phyloP scores from a whole-genome alignment of 2,113 vertebrate species.

The Gallinago media region DNA sequence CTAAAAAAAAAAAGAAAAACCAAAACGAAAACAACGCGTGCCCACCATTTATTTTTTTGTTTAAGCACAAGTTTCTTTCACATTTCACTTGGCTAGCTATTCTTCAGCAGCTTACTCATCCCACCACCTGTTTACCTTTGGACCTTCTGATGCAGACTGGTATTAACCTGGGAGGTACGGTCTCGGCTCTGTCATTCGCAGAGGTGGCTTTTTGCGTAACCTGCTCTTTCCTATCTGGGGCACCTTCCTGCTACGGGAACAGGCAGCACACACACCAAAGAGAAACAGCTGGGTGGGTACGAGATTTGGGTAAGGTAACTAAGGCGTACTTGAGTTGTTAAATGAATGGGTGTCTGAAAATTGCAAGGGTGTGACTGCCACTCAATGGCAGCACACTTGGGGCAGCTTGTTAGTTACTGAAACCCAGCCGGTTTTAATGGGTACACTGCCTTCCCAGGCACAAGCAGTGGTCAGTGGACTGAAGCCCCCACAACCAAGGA shows the following conservation, averaged over 20 bases:
- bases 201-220: background rate
- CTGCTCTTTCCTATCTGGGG: background rate
- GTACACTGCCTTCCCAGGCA: background rate
- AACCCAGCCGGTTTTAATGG: background rate
- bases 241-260: background rate
- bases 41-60: background rate
- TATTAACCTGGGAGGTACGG: background rate
- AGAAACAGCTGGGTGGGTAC: background rate
- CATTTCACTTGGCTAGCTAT: background rate
- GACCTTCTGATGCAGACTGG: background rate
- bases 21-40: accelerated
- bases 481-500: background rate
- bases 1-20: background rate
- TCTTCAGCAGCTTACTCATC: background rate
- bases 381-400: background rate
- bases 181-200: background rate
- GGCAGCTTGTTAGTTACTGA: background rate
- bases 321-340: background rate
- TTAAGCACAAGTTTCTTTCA: background rate
- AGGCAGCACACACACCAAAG: background rate
- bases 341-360: background rate
- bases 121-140: background rate
- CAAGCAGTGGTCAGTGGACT: background rate
- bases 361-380: background rate
- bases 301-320: background rate